Evolutionary conservation across 2,888 invertebrate genomes (phyloP).

Genomic region (Blera fallax): DNA sequence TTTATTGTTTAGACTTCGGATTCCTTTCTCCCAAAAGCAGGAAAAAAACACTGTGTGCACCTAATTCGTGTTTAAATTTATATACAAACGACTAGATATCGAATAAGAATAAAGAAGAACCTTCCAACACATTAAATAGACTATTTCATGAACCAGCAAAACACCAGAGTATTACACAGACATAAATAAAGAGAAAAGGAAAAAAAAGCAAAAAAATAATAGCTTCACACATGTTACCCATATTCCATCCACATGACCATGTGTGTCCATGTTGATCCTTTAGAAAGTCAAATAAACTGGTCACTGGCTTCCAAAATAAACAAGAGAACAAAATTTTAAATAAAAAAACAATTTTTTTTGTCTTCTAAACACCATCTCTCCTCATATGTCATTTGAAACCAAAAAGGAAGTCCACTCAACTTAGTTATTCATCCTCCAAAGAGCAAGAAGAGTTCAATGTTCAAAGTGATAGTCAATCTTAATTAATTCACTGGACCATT

Average conservation of each 20-base stretch:
- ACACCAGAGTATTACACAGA: constrained; percentile 3
- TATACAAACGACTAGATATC: background rate
- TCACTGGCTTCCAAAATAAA: constrained; percentile 33
- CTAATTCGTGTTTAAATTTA: background rate
- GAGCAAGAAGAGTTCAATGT: constrained; percentile 47
- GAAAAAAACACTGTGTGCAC: too few relatives aligned
- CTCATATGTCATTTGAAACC: constrained; percentile 60
- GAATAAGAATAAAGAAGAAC: background rate
- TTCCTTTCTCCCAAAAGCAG: too few relatives aligned
- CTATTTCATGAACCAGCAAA: constrained; percentile 24
- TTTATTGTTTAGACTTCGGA: too few relatives aligned
- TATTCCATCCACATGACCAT: constrained; percentile 49
- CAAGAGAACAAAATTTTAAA: constrained; percentile 14
- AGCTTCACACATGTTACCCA: constrained; percentile 46
- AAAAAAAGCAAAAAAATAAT: constrained; percentile 29
- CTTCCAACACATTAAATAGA: constrained; percentile 8
- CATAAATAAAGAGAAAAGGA: background rate
- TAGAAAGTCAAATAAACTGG: constrained; percentile 65
- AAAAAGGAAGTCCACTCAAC: constrained; percentile 52
- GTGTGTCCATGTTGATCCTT: constrained; percentile 44
- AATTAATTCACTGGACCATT: constrained; percentile 68
- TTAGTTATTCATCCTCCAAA: constrained; percentile 45
- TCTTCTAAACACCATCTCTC: constrained; percentile 27
- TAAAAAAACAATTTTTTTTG: constrained; percentile 12
- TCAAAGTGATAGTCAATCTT: constrained; percentile 38